Evolutionary conservation across 2,113 vertebrate genomes (phyloP).

Genomic region (Atherinomorus stipes): DNA sequence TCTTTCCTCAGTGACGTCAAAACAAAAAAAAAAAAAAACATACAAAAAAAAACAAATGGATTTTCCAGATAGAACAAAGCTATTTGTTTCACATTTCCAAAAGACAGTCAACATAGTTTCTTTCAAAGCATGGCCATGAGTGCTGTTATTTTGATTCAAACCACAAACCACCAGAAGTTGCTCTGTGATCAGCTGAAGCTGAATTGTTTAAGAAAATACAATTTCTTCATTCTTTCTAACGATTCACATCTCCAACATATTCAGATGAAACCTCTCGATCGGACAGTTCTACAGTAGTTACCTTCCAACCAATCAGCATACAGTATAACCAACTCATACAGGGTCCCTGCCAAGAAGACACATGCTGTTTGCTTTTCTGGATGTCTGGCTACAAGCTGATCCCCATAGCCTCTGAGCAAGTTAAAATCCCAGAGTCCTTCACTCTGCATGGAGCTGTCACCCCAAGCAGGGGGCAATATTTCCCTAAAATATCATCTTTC

Average conservation of each 20-base stretch:
- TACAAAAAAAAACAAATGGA: neutral
- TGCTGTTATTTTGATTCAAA: neutral
- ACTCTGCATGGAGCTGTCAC: neutral
- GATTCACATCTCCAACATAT: neutral
- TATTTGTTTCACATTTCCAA: conserved; percentile 1
- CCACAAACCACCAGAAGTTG: neutral
- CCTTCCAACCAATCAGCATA: neutral
- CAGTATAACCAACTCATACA: neutral
- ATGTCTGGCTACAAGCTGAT: neutral
- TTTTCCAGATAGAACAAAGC: neutral
- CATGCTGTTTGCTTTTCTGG: neutral
- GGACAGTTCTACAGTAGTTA: neutral
- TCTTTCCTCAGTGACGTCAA: no score
- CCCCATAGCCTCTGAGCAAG: no score
- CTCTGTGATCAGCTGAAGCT: no score
- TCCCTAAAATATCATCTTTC: neutral
- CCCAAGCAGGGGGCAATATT: neutral
- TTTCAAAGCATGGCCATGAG: conserved; percentile 1
- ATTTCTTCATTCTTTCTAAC: neutral
- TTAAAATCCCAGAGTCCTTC: neutral
- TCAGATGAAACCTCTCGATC: neutral
- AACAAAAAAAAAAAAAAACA: no score
- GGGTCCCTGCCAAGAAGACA: neutral
- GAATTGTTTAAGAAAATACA: neutral
- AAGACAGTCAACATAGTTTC: neutral